Percentiles rank a stretch among this genome's conserved stretches.
Conservation (phyloP, 2,888 invertebrate genomes). For the Dicyrtomina minuta region DNA sequence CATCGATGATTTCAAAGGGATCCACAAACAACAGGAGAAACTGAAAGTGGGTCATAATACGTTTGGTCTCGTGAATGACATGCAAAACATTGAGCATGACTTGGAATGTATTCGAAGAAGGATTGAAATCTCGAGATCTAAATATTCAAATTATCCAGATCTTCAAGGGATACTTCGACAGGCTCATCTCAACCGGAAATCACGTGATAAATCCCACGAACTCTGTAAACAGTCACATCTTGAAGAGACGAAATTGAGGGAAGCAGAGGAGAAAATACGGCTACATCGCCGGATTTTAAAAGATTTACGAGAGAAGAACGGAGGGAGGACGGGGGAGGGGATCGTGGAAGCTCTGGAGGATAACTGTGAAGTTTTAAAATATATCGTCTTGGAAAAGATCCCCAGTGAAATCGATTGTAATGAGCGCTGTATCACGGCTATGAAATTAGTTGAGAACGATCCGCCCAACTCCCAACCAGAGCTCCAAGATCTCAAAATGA, state of each 20-base stretch:
- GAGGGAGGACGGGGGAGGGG: slow-evolving; percentile 11
- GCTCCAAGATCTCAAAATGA: slow-evolving; percentile 3
- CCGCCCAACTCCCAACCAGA: slow-evolving; percentile 20
- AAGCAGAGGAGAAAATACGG: slow-evolving; percentile 7
- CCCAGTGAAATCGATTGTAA: slow-evolving; percentile 21
- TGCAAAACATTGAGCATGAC: slow-evolving; percentile 32
- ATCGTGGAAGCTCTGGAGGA: slow-evolving; percentile 24
- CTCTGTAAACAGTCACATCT: slow-evolving; percentile 19
- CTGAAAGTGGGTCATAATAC: slow-evolving; percentile 15
- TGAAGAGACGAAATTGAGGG: slow-evolving; percentile 20
- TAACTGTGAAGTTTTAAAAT: slow-evolving; percentile 20
- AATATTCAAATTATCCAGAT: slow-evolving; percentile 12
- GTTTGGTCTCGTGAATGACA: slow-evolving; percentile 16
- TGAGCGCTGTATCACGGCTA: slow-evolving; percentile 22
- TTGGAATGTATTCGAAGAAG: slow-evolving; percentile 25
- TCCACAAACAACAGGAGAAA: slow-evolving; percentile 21
- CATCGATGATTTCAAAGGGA: slow-evolving; percentile 26
- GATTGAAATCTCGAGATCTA: slow-evolving; percentile 24
- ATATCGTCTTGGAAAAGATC: slow-evolving; percentile 22
- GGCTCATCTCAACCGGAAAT: slow-evolving; percentile 21
- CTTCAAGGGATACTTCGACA: neutral
- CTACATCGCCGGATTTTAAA: slow-evolving; percentile 10
- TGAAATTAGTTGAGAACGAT: slow-evolving; percentile 28
- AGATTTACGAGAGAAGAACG: slow-evolving; percentile 14
- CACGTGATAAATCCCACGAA: slow-evolving; percentile 14